Evolutionary conservation across 1,140 invertebrate species (phyloP).

Genomic region (Eciton burchellii): DNA sequence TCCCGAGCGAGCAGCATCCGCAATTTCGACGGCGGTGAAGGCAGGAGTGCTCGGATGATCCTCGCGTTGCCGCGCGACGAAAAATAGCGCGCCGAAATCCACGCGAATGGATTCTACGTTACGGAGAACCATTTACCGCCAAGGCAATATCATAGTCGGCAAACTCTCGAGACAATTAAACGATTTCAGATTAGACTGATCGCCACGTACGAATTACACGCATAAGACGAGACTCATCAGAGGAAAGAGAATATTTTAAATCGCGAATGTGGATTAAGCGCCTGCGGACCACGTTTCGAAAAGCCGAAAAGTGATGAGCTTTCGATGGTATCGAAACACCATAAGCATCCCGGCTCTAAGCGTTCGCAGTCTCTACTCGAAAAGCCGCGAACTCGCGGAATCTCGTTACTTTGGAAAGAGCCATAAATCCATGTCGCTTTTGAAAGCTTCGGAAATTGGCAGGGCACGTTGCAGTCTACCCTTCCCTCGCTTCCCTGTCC

Average conservation of each 20-base stretch:
- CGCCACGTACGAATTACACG: too few relatives aligned
- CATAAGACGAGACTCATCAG: background rate
- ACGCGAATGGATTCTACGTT: background rate
- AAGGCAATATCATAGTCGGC: background rate
- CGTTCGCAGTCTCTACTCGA: conserved; percentile 28
- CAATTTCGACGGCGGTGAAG: conserved; percentile 50
- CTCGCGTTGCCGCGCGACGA: conserved; percentile 21
- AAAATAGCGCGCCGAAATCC: conserved; percentile 33
- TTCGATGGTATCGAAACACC: conserved; percentile 30
- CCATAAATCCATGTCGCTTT: conserved; percentile 75
- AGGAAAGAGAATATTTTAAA: too few relatives aligned
- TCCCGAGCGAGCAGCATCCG: conserved; percentile 46
- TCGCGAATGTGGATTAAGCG: too few relatives aligned
- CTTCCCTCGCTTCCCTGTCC: conserved; percentile 33
- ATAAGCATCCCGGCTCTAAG: conserved; percentile 22
- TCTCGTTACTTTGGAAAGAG: conserved; percentile 68
- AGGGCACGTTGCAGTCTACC: conserved; percentile 62
- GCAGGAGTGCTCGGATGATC: conserved; percentile 36
- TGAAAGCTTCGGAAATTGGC: conserved; percentile 75
- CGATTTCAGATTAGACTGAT: too few relatives aligned
- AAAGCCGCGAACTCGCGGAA: conserved; percentile 65
- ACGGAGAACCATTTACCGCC: background rate
- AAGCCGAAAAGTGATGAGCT: conserved; percentile 11
- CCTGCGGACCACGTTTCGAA: too few relatives aligned
- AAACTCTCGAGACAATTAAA: too few relatives aligned